phyloP scores from a whole-genome alignment of 1,140 invertebrate species.

The Anastatus disparis region DNA sequence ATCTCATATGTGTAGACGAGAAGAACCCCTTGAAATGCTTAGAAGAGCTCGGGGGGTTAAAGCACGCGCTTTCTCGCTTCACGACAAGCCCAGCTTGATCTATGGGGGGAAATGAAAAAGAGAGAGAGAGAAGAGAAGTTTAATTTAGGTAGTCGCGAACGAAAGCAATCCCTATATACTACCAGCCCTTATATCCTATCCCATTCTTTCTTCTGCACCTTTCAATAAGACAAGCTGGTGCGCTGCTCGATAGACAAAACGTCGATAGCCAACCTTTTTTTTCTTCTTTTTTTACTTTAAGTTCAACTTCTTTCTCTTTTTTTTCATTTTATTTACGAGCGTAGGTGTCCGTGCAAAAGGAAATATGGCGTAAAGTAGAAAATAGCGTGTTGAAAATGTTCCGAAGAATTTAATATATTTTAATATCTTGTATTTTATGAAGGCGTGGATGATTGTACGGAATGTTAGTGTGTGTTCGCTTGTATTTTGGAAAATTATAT shows the following conservation, averaged over 20 bases:
- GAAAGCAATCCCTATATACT: neutral
- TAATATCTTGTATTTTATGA: no score
- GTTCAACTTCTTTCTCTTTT: no score
- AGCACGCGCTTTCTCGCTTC: conserved; percentile 13
- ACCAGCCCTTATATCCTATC: neutral
- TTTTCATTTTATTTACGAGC: conserved; percentile 19
- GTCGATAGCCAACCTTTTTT: conserved; percentile 13
- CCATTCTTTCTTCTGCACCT: neutral
- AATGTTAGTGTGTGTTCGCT: no score
- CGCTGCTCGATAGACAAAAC: conserved; percentile 7
- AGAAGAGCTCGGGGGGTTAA: conserved; percentile 4
- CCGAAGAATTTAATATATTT: no score
- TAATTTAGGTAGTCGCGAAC: conserved; percentile 50
- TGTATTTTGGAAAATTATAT: no score
- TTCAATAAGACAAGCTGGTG: neutral
- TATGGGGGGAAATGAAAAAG: conserved; percentile 37
- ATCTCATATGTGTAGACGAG: neutral
- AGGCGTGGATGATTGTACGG: no score
- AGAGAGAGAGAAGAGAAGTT: conserved; percentile 47
- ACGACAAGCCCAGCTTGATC: conserved; percentile 50
- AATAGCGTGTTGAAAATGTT: no score
- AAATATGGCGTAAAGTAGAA: no score
- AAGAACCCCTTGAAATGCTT: neutral
- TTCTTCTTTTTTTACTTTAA: no score
- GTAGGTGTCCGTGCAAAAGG: no score